Evolutionary conservation across 2,888 invertebrate species (phyloP).

Genomic region (Caenorhabditis sinica): DNA sequence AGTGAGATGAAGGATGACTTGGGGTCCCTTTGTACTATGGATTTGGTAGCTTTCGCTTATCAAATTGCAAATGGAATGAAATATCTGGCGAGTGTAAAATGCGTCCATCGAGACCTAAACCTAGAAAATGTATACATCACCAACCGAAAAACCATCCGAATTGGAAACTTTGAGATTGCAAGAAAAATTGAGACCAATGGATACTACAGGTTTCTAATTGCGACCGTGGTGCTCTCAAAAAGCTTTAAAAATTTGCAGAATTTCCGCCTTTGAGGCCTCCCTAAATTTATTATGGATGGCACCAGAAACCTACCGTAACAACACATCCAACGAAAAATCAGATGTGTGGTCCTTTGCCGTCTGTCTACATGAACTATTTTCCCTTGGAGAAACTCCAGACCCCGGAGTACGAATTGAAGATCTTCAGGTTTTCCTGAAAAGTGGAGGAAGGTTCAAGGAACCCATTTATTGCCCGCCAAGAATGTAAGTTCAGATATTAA

Average conservation of each 20-base stretch:
- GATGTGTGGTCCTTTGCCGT: conserved; percentile 86
- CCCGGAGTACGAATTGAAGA: conserved; percentile 83
- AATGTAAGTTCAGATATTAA: conserved; percentile 87
- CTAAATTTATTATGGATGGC: conserved; percentile 99
- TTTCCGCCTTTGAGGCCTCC: conserved; percentile 84
- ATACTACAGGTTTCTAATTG: conserved; percentile 68
- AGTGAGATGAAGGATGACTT: conserved; percentile 18
- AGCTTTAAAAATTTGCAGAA: neutral
- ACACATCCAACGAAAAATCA: conserved; percentile 89
- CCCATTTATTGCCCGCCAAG: conserved; percentile 91
- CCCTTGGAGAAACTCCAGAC: conserved; percentile 88
- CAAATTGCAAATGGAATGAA: conserved; percentile 99
- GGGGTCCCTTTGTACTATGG: conserved; percentile 60
- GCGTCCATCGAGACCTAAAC: conserved; percentile 95
- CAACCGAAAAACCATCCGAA: conserved; percentile 95
- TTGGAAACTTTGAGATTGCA: conserved; percentile 97
- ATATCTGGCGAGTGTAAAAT: conserved; percentile 92
- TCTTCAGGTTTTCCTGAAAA: conserved; percentile 86
- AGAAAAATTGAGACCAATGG: conserved; percentile 91
- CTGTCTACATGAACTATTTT: conserved; percentile 87
- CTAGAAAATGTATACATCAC: conserved; percentile 96
- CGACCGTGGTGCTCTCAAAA: neutral
- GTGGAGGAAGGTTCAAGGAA: conserved; percentile 92
- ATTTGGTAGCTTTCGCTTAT: conserved; percentile 95
- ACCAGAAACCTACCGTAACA: conserved; percentile 92